Conservation (phyloP, 1,140 invertebrate genomes). For the Papilio aristodemus region DNA sequence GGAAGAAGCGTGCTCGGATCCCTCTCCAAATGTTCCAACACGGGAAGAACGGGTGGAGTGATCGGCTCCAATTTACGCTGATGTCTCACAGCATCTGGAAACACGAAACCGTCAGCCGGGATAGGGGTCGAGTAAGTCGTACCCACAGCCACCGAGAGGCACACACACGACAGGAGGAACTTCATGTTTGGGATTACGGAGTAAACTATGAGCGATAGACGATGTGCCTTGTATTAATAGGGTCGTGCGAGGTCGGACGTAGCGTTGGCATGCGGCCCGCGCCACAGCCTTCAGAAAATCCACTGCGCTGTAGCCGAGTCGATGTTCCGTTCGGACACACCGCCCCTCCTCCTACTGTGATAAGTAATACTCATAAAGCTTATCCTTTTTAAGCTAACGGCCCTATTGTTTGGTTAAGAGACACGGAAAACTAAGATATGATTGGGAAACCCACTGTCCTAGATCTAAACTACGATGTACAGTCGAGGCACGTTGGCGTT, state of each 20-base stretch:
- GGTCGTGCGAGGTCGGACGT: constrained; percentile 68
- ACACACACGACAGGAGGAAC: constrained; percentile 58
- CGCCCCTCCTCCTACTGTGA: constrained; percentile 52
- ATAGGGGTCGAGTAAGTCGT: constrained; percentile 40
- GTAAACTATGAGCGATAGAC: constrained; percentile 59
- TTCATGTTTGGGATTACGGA: constrained; percentile 57
- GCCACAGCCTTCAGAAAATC: constrained; percentile 78
- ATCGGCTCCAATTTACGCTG: constrained; percentile 66
- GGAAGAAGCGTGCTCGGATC: constrained; percentile 70
- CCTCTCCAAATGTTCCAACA: constrained; percentile 70
- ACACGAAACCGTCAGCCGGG: constrained; percentile 63
- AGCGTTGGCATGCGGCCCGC: constrained; percentile 76
- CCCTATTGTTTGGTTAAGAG: constrained; percentile 56
- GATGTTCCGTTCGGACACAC: constrained; percentile 59
- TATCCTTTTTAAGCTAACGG: constrained; percentile 65
- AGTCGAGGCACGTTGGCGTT: constrained; percentile 42
- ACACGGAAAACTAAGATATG: constrained; percentile 50
- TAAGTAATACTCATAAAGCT: constrained; percentile 37
- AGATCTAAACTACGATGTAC: constrained; percentile 32
- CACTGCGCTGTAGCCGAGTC: constrained; percentile 63
- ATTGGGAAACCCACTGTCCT: constrained; percentile 68
- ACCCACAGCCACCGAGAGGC: constrained; percentile 40
- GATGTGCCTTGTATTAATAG: constrained; percentile 75
- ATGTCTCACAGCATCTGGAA: constrained; percentile 60
- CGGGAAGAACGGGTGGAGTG: constrained; percentile 69